Conservation (phyloP, 2,797 vertebrate species). For the Tiaroga cobitis region DNA sequence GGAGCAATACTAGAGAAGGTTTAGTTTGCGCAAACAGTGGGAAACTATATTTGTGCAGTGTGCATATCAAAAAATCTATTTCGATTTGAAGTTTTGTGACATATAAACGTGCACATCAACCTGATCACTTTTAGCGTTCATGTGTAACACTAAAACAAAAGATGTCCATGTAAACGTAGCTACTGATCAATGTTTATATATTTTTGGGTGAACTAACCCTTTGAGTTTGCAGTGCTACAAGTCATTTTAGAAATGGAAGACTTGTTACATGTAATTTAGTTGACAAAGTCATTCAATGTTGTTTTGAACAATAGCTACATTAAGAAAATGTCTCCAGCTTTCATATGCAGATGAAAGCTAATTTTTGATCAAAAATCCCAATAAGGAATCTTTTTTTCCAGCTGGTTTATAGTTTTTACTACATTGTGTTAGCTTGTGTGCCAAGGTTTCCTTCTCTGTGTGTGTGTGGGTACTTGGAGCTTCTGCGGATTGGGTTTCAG, state of each 20-base stretch:
- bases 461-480: slow-evolving; percentile 76
- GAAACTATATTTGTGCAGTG: no score
- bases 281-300: neutral
- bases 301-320: neutral
- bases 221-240: neutral
- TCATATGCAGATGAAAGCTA: slow-evolving; percentile 12
- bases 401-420: slow-evolving; percentile 29
- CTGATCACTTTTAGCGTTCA: no score
- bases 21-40: no score
- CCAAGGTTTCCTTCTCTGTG: slow-evolving; percentile 38
- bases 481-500: slow-evolving; percentile 87
- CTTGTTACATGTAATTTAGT: neutral
- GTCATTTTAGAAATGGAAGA: neutral
- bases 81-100: no score
- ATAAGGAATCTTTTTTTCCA: slow-evolving; percentile 16
- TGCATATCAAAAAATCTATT: no score
- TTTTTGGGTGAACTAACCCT: neutral
- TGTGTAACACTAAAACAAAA: no score
- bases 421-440: slow-evolving; percentile 39
- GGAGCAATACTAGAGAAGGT: no score
- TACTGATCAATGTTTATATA: no score
- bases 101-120: no score
- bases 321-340: neutral
- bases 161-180: no score
- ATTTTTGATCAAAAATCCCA: slow-evolving; percentile 21